Conservation (phyloP, 2,797 vertebrate genomes). For the Phalanger gymnotis region DNA sequence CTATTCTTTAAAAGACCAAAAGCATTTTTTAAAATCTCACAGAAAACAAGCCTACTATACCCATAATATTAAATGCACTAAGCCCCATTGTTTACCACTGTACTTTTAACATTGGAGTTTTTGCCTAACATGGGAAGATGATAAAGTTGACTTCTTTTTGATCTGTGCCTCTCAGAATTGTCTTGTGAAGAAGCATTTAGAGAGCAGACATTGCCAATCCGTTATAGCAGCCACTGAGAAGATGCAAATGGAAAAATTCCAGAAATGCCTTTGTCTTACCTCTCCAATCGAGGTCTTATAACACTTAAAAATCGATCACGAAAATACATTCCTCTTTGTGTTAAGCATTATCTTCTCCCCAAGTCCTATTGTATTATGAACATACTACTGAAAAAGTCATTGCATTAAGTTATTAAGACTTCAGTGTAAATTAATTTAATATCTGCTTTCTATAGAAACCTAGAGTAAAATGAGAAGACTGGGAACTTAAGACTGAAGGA, state of each 20-base stretch:
- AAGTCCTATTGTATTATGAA: background rate
- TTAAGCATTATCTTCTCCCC: background rate
- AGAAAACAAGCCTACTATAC: slow-evolving; percentile 1
- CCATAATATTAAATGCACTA: background rate
- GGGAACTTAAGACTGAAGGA: background rate
- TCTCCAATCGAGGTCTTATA: background rate
- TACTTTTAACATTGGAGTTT: background rate
- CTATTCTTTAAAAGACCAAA: background rate
- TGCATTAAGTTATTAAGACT: background rate
- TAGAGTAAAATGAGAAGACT: background rate
- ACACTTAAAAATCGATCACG: background rate
- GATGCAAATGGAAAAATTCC: background rate
- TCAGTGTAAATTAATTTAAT: background rate
- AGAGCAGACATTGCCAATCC: background rate
- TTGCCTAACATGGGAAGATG: background rate
- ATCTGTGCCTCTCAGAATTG: background rate
- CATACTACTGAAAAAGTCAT: background rate
- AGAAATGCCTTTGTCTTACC: background rate
- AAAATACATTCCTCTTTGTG: background rate
- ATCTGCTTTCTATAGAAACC: background rate
- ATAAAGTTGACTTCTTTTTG: background rate
- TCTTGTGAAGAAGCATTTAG: background rate
- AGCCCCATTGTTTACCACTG: background rate
- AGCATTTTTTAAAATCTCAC: background rate
- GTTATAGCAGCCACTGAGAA: background rate